Evolutionary conservation across 2,888 invertebrate species (phyloP), one percentile per base, ranked within the genome.

Genomic region (Tryphoninae sp.): DNA sequence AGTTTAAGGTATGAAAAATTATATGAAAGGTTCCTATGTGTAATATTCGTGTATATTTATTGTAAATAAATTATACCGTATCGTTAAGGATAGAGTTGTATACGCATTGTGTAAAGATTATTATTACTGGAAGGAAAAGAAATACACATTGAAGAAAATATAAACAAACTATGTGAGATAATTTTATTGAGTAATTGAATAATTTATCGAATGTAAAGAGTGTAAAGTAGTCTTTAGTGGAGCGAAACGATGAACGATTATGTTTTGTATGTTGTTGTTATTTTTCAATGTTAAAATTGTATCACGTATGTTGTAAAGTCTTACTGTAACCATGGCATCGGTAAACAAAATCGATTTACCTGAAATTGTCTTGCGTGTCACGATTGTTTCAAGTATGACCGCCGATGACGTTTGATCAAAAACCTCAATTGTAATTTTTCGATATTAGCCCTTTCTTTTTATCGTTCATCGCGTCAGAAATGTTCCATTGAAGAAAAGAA

Each of bases 41-140:
- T 87, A 84, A 86, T 85, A 85, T 83, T 79, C 77, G 74, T 90
- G 90, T 91, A 91, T 88, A 91, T 90, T 89, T 87, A 82, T 85
- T 91, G 91, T 91, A 91, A 89, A 91, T 91, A 91, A 81, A 81
- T 83, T 81, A 83, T 88, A 86, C 84, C 83, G 84, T 87, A 89
- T 86, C 82, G 83, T 87, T 88, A 86, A 86, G 80, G 83, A 84
- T 87, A 88, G 84, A 88, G 84, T 87, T 89, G 86, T 90, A 90
- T 86, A 89, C 87, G 83, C 78, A 86, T 84, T 84, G 83, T 86
- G 84, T 86, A 84, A 85, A 83, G 78, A 84, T 85, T 82, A 83
- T 76, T 9, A 23, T 51, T 67, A 82, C 61, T 80, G 61, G 67
- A 61, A 82, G 33, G 75, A 83, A 76, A 53, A 72, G 75, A 64